Base-by-base conservation (phyloP, 2,113 vertebrate species). In the Spilogale gracilis region DNA sequence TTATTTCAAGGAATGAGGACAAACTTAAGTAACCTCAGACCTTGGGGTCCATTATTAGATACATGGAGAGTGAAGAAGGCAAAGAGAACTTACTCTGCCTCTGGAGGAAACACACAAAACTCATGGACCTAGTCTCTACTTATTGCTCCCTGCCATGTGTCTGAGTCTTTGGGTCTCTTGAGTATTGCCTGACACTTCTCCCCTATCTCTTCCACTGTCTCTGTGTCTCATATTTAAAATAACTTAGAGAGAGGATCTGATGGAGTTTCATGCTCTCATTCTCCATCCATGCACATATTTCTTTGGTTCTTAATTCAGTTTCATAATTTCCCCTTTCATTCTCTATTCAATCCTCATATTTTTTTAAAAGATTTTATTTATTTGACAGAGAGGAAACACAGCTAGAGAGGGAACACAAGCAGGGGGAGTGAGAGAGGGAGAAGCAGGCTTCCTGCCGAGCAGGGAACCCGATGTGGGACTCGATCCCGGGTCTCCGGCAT, bases 241-340 rank as follows among this genome's bases (percentile, higher is more conserved):
- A 74, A 74, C 38, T 4, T 32, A 30, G 45, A 63, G 63, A 81
- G 38, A 63, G 9, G 8, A 71, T 73, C 2, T 85, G 18, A 71
- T 23, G 27, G 65, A 69, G 32, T 30, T 54, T 18, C 7, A 5
- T 27, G 13, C 7, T 85, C 9, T 82, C 43, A 54, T 89, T 38
- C 54, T 56, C 13, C 93, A 79, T 81, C n/a, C 4, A 3, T 14
- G 32, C 16, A 56, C 23, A 73, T 61, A 20, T 20, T 94, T 23
- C 12, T 30, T 79, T 85, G 78, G 95, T 74, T 96, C 95, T 67
- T 65, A 82, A 89, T 93, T 95, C 61, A 38, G 0, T 63, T 81
- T 95, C 27, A 81, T 76, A 80, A 84, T 81, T 96, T 93, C n/a
- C 48, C 25, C 9, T 32, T 91, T 90, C 20, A 87, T 27, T 87